Percentiles rank a stretch among this genome's conserved stretches.
phyloP scores from a whole-genome alignment of 1,140 invertebrate genomes.

The Cryptotermes secundus region DNA sequence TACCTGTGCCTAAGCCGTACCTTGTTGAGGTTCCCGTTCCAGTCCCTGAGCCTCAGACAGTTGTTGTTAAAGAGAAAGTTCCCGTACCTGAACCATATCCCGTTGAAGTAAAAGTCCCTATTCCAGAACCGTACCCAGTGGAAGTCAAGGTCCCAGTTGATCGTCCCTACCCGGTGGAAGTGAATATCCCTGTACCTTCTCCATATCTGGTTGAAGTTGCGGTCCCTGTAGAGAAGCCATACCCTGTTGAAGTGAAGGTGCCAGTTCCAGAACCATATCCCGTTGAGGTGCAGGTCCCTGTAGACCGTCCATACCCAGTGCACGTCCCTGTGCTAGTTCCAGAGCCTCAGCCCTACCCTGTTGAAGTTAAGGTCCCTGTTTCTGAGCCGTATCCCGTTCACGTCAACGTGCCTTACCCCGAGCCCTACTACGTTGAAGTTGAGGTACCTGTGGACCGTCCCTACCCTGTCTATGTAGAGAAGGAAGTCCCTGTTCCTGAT shows the following conservation, averaged over 20 bases:
- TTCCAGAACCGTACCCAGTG: constrained; percentile 33
- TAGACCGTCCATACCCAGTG: constrained; percentile 49
- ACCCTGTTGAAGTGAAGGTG: constrained; percentile 22
- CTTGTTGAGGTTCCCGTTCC: constrained; percentile 47
- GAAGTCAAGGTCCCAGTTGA: constrained; percentile 34
- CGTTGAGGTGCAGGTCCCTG: constrained; percentile 65
- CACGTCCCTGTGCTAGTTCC: constrained; percentile 62
- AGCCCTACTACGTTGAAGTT: constrained; percentile 37
- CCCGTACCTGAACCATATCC: constrained; percentile 32
- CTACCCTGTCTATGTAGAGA: constrained; percentile 62
- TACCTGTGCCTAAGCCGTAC: constrained; percentile 62
- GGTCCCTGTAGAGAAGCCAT: constrained; percentile 4
- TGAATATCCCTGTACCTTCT: constrained; percentile 51
- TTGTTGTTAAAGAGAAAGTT: constrained; percentile 40
- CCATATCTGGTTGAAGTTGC: constrained; percentile 44
- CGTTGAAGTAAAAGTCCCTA: constrained; percentile 31
- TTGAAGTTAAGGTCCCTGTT: constrained; percentile 52
- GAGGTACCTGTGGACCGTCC: constrained; percentile 39
- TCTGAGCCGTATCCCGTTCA: constrained; percentile 65
- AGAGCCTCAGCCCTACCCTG: constrained; percentile 66
- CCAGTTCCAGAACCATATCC: constrained; percentile 54
- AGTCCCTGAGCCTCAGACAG: constrained; percentile 27
- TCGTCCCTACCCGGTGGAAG: constrained; percentile 30
- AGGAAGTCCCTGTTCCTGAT: constrained; percentile 56
- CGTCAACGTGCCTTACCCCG: constrained; percentile 67